A percentile compares a stretch with the other conserved stretches of the same genome.
These are phyloP conservation scores for Poeciliopsis paucimaculata DNA, from an alignment of 2,797 vertebrate species.

Conservation along the genomic window DNA sequence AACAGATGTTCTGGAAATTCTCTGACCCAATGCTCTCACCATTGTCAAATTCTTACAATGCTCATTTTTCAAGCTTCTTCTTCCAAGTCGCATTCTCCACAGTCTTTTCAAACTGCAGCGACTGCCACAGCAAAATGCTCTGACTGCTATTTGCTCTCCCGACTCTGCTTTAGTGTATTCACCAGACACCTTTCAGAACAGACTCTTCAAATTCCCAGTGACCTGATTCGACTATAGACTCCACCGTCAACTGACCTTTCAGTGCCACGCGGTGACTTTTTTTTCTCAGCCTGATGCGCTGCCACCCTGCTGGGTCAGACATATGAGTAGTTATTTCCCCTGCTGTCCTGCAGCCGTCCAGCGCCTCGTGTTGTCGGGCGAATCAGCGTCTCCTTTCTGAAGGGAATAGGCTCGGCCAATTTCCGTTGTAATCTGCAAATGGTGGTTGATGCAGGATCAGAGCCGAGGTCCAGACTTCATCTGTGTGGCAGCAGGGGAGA, in stretches of 20 bases:
- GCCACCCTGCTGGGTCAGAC: constrained; percentile 1
- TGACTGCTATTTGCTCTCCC: too few species aligned
- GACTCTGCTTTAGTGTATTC: not conserved
- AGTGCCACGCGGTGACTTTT: not conserved
- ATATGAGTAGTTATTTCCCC: not conserved
- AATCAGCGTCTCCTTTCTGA: not conserved
- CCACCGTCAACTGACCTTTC: constrained; percentile 2
- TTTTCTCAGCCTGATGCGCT: not conserved
- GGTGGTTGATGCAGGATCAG: not conserved
- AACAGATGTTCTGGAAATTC: not conserved
- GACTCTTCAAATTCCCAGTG: not conserved
- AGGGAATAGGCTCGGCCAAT: not conserved
- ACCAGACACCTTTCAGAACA: not conserved
- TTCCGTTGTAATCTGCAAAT: constrained; percentile 5
- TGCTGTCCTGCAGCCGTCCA: not conserved
- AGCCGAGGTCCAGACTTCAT: constrained; percentile 3
- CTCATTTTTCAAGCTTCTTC: not conserved
- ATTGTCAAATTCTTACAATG: not conserved
- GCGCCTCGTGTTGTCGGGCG: not conserved
- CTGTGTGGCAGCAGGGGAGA: not conserved
- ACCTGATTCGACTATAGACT: not conserved
- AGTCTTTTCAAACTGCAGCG: too few species aligned
- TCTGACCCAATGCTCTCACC: not conserved
- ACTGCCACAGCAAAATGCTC: too few species aligned
- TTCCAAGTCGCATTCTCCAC: too few species aligned